Conservation (phyloP, 2,113 vertebrate species). For the Xenopus tropicalis region DNA sequence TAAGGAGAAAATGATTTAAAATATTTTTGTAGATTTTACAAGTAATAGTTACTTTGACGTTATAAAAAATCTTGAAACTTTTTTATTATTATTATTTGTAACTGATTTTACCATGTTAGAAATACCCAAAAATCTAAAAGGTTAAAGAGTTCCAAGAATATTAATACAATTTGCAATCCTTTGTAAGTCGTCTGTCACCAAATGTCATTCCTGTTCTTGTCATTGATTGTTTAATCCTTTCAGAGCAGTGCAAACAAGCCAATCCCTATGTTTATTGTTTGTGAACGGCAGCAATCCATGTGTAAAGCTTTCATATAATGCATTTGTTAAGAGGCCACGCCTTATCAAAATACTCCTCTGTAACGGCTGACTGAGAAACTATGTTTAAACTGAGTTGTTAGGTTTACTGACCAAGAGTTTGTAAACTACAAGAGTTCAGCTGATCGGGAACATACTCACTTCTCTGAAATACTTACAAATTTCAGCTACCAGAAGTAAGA, state of each 20-base stretch:
- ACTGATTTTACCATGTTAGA: too few species aligned
- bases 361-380: slow-evolving; percentile 40
- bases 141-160: too few species aligned
- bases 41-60: too few species aligned
- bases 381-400: slow-evolving; percentile 22
- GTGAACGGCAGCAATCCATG: background rate
- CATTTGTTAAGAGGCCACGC: slow-evolving; percentile 40
- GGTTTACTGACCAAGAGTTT: slow-evolving; percentile 47
- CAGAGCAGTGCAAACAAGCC: background rate
- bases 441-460: slow-evolving; percentile 39
- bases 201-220: too few species aligned
- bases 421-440: slow-evolving; percentile 30
- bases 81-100: too few species aligned
- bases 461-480: background rate
- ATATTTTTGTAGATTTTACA: too few species aligned
- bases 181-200: too few species aligned
- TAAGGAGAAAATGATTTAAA: too few species aligned
- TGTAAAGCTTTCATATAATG: slow-evolving; percentile 36
- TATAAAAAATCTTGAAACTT: too few species aligned
- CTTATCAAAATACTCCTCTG: slow-evolving; percentile 37
- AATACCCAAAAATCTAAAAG: too few species aligned
- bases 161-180: too few species aligned
- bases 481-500: slow-evolving; percentile 32
- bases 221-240: too few species aligned
- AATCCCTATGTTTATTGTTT: slow-evolving; percentile 11